Percentiles rank a stretch among this genome's conserved stretches.
These are phyloP conservation scores for Pyxicephalus adspersus DNA, from an alignment of 2,113 vertebrate genomes.

Conservation along the genomic window DNA sequence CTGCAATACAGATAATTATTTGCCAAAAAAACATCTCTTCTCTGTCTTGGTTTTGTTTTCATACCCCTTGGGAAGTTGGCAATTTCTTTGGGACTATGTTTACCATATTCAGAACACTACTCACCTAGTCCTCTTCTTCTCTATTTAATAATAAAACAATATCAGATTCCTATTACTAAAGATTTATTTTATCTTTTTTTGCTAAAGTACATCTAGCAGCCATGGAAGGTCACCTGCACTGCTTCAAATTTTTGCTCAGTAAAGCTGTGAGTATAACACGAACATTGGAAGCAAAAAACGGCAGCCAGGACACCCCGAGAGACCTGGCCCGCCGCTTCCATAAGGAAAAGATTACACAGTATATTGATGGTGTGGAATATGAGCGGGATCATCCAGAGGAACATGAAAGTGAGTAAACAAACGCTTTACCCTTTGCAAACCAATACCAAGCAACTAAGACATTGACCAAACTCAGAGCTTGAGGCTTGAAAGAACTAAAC, in stretches of 20 bases:
- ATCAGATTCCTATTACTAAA: not conserved
- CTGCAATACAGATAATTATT: too few species aligned
- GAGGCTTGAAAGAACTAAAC: too few species aligned
- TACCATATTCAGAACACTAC: too few species aligned
- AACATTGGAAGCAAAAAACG: conserved; percentile 74
- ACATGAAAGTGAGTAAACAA: conserved; percentile 74
- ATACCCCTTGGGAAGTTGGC: too few species aligned
- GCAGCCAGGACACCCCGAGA: conserved; percentile 75
- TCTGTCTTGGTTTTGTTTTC: too few species aligned
- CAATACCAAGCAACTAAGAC: too few species aligned
- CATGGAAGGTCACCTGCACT: conserved; percentile 78
- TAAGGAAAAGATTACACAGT: conserved; percentile 72
- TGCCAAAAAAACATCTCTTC: too few species aligned
- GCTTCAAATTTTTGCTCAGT: conserved; percentile 76
- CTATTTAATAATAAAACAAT: not conserved
- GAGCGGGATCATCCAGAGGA: conserved; percentile 61
- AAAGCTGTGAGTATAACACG: conserved; percentile 63
- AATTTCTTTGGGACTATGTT: too few species aligned
- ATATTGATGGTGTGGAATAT: conserved; percentile 66
- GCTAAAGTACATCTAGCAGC: conserved; percentile 76
- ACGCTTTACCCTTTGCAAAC: not conserved
- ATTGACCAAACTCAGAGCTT: too few species aligned
- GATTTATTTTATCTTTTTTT: not conserved
- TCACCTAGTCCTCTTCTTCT: not conserved
- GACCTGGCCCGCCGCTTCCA: conserved; percentile 77